Base-by-base conservation (phyloP, 2,888 invertebrate species). In the Hypomecis punctinalis region DNA sequence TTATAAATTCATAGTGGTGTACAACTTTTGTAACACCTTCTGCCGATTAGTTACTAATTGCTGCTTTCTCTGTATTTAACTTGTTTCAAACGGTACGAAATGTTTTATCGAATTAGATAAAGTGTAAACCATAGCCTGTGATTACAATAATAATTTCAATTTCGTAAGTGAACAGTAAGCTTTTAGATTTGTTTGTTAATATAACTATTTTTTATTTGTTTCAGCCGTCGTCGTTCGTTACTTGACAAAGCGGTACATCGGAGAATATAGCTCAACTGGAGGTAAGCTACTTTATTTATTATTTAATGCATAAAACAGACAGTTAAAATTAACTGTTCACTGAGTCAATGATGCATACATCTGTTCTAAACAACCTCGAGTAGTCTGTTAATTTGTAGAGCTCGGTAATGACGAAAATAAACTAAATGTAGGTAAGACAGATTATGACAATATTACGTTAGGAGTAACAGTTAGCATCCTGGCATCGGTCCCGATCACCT, bases 241-340 rank as follows among this genome's bases (percentile, higher is more conserved):
- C 86, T 89, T 96, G 80, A 96, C 96, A 68, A 96, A 96, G 88
- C 93, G 96, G 72, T 96, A 96, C 83, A 96, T 96, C 78, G 96
- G 96, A 66, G 96, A 96, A 91, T 96, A 96, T 93, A 96, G 96
- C 86, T 96, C 96, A 53, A 96, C 95, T 68, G 96, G 95, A 82
- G 96, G 96, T 96, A 82, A 95, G 95, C 83, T 69, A 1, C 0
- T 11, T 58, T 42, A 33, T 5, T 5, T 46, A 54, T 40, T 39
- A 40, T 51, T 61, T 36, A 5, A 10, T 7, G 45, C 10, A 9
- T 39, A 5, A n/a, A 6, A 33, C 6, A 8, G 3, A 9, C 11
- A 13, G 11, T 9, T 39, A 11, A 8, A 37, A 10, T 5, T 48
- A 3, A 33, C 9, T 47, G 3, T 9, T 5, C n/a, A 6, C 48